Conservation (phyloP, 2,113 vertebrate genomes). For the Terrapene triunguis region DNA sequence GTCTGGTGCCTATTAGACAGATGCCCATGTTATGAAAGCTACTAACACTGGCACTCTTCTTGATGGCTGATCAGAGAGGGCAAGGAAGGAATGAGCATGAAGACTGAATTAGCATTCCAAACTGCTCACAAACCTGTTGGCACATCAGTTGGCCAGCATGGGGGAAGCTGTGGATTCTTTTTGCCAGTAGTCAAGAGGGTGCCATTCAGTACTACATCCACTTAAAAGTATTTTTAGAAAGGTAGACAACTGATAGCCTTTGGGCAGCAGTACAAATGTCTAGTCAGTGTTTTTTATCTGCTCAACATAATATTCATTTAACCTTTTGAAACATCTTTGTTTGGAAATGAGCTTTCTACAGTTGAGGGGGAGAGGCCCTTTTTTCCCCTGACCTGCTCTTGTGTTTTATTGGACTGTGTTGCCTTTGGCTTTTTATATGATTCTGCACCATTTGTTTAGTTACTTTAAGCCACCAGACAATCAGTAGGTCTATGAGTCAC, state of each 20-base stretch:
- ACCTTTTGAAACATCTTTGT: neutral
- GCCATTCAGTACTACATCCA: neutral
- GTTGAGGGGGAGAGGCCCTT: neutral
- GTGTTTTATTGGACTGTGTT: neutral
- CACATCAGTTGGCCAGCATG: neutral
- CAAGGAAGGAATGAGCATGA: neutral
- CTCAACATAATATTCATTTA: neutral
- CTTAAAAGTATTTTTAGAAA: neutral
- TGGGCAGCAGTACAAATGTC: neutral
- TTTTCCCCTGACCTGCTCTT: neutral
- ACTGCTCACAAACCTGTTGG: neutral
- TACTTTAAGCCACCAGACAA: fast-evolving
- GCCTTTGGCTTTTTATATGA: neutral
- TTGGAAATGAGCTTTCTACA: neutral
- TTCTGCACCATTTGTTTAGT: fast-evolving
- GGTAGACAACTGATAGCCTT: neutral
- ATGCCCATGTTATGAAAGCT: neutral
- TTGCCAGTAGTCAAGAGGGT: neutral
- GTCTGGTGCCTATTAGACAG: neutral
- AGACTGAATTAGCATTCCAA: neutral
- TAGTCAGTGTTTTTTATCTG: neutral
- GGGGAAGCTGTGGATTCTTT: neutral
- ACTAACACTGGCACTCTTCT: neutral
- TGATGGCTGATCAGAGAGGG: neutral
- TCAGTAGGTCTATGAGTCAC: neutral